Base-by-base conservation (phyloP, 2,888 invertebrate species). In the Lottia scabra region DNA sequence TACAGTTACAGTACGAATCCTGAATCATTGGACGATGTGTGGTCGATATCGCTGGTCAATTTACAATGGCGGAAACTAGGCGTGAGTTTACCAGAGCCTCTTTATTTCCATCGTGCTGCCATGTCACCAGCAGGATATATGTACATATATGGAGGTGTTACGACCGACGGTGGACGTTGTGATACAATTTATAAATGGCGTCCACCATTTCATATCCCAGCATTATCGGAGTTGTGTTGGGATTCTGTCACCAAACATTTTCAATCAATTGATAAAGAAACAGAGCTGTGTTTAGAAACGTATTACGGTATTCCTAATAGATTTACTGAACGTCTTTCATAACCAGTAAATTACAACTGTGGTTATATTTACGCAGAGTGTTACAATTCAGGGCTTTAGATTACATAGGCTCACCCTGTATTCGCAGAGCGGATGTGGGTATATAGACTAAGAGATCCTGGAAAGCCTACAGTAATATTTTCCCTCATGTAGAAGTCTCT, bases 141-240 rank as follows among this genome's bases (percentile, higher is more conserved):
- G 85, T 86, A 85, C 71, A 79, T 89, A 43, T 90, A 88, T 78
- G 89, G 90, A 23, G 90, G 90, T 5, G 89, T 90, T 0, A 83
- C 79, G 12, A 76, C 78, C 5, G 85, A 84, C 43, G 75, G 73
- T 0, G 78, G 78, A 43, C 81, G 95, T 81, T 95, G 94, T 79
- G 94, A 95, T 86, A 92, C 93, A 79, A 91, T 97, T 68, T 94
- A 93, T 88, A 93, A 77, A 62, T 62, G 77, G 94, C 84, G 93
- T 94, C 77, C 97, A 95, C 96, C 91, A 95, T 83, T 93, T 93
- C 83, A 93, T 96, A 62, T 80, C 89, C 96, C 96, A 73, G 95
- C 94, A 89, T 91, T 97, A 74, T 93, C 94, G 88, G 96, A 96
- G 89, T 94, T 97, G 68, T 94, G 94, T 88, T 97, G 96, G 95